Conservation (phyloP, 2,888 invertebrate genomes). For the Lordiphosa fenestrarum region DNA sequence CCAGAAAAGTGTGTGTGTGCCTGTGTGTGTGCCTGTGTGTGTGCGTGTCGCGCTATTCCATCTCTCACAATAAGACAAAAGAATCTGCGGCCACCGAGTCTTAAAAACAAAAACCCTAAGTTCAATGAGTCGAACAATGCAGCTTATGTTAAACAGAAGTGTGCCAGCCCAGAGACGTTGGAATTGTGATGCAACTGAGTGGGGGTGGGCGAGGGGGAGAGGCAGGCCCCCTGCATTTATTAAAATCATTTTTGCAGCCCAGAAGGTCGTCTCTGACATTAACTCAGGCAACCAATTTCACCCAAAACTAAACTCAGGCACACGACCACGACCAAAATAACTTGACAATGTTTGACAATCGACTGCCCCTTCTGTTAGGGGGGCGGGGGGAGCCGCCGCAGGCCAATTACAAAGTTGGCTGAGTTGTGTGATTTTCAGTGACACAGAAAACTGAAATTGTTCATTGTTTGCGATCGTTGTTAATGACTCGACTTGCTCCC, state of each 20-base stretch:
- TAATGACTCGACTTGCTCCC: constrained; percentile 53
- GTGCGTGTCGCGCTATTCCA: constrained; percentile 7
- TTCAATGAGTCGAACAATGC: constrained; percentile 68
- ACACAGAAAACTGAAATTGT: constrained; percentile 79
- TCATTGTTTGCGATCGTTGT: constrained; percentile 67
- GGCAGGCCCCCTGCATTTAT: constrained; percentile 24
- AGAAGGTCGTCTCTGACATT: constrained; percentile 33
- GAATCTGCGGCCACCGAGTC: constrained; percentile 56
- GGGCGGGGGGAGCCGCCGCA: neutral
- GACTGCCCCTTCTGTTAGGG: constrained; percentile 18
- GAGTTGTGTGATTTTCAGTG: constrained; percentile 78
- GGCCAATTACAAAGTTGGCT: constrained; percentile 44
- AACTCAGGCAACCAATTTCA: constrained; percentile 43
- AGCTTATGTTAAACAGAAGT: constrained; percentile 51
- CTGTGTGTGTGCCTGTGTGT: too few relatives aligned
- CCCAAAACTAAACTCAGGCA: constrained; percentile 40
- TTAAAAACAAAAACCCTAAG: constrained; percentile 58
- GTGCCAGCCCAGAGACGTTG: constrained; percentile 42
- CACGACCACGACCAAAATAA: constrained; percentile 31
- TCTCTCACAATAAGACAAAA: constrained; percentile 71
- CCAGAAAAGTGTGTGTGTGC: constrained; percentile 39
- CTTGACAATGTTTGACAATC: constrained; percentile 44
- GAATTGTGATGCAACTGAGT: constrained; percentile 30
- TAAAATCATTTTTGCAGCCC: constrained; percentile 18
- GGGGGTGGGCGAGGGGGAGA: constrained; percentile 37